Base-by-base conservation (phyloP, 2,797 vertebrate species). In the Leptoclinus maculatus region DNA sequence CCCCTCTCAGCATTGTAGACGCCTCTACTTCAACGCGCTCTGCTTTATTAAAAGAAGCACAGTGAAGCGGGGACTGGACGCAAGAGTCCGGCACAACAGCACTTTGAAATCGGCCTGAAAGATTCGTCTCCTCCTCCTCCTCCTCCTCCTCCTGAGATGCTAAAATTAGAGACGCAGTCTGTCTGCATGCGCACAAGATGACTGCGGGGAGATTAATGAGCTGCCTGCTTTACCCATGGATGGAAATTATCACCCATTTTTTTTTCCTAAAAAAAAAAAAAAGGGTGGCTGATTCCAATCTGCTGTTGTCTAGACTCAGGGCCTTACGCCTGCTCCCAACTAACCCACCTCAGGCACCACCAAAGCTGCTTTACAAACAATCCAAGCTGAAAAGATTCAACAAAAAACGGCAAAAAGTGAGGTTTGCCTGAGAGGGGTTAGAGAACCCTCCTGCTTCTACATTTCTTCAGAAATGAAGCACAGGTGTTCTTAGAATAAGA, bases 271-370 rank as follows among this genome's bases (percentile, higher is more conserved):
- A 23, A 25, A 41, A 53, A 76, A 76, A 47, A 59, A 10, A 56
- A 66, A 88, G 14, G 57, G 58, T 14, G 45, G 47, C 73, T 64
- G 67, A 82, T 84, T 92, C 77, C 80, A 89, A 87, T 53, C 13
- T 90, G 92, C 89, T 92, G 86, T 71, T 87, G 89, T 81, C 59
- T 21, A 71, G 78, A 77, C 67, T 73, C 56, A 2, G 83, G 88
- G 78, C 56, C 78, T 82, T 83, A 89, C 57, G 68, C 85, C 88
- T 80, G 73, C 89, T 87, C 88, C 87, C 53, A n/a, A 57, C 82
- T 89, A 83, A 66, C 86, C 91, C 89, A 68, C 71, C 91, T 90
- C 91, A 93, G 93, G 89, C 91, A 89, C 57, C 78, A 71, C 67
- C 45, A 39, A 39, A 27, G 38, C 70, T 16, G 32, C 39, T 80